These are phyloP conservation scores for Actinemys pallida DNA, from an alignment of 2,113 vertebrate genomes.

Conservation along the genomic window DNA sequence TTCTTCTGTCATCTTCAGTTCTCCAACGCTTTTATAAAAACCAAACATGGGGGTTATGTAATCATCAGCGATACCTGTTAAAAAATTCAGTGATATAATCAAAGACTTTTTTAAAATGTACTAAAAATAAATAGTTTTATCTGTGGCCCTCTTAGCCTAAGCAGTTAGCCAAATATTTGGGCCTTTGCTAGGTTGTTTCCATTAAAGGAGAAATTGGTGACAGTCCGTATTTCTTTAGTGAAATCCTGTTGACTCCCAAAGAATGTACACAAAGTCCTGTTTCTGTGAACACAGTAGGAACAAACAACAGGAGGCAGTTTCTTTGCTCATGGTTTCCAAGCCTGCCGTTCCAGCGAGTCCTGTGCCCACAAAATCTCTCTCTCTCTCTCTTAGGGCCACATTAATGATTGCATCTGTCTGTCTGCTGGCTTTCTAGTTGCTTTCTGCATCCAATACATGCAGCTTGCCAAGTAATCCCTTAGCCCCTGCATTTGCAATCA, in stretches of 20 bases:
- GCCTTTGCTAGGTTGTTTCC: background rate
- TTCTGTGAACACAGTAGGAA: background rate
- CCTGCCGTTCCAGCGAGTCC: background rate
- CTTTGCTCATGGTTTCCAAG: background rate
- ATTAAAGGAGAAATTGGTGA: background rate
- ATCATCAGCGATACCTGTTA: slow-evolving; percentile 93
- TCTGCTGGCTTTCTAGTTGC: background rate
- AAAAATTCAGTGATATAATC: background rate
- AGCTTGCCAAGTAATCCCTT: fast-evolving
- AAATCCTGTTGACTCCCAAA: background rate
- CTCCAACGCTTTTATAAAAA: slow-evolving; percentile 95
- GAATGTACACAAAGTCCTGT: background rate
- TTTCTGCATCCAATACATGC: background rate
- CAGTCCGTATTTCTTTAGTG: background rate
- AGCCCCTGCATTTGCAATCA: background rate
- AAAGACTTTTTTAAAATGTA: background rate
- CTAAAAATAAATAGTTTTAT: background rate
- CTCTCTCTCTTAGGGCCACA: background rate
- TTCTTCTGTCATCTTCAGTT: slow-evolving; percentile 92
- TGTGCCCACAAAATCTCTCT: background rate
- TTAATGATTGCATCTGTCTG: background rate
- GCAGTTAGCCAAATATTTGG: background rate
- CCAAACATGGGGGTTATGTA: slow-evolving; percentile 97
- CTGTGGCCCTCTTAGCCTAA: background rate
- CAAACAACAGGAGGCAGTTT: background rate